Evolutionary conservation across 1,140 invertebrate species (phyloP).

Genomic region (Sarcophaga bullata): DNA sequence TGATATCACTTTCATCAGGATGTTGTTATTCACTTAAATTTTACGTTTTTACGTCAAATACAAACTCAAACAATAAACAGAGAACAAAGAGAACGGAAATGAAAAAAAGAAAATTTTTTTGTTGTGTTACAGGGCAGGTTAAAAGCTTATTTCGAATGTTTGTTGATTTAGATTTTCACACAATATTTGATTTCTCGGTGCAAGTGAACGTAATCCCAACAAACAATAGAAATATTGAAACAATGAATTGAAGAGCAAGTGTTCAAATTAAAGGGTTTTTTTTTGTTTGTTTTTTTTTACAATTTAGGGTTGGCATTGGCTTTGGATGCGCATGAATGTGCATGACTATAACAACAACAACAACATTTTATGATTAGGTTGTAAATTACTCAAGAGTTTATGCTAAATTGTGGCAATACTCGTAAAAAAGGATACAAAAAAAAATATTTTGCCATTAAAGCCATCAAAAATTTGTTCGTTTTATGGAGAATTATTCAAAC

Average conservation of each 20-base stretch:
- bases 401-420: slow-evolving; percentile 42
- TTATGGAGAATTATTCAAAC: too few species aligned
- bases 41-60: background rate
- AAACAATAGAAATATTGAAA: background rate
- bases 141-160: slow-evolving; percentile 28
- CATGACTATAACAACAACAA: background rate
- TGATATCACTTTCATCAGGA: background rate
- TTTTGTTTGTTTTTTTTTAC: background rate
- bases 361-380: slow-evolving; percentile 43
- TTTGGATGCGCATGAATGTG: background rate
- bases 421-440: slow-evolving; percentile 45
- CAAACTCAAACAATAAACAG: background rate
- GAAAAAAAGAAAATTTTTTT: background rate
- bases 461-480: slow-evolving; percentile 14
- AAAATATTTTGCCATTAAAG: background rate
- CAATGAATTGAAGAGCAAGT: background rate
- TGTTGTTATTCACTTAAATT: background rate
- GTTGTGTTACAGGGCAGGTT: background rate
- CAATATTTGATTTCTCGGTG: background rate
- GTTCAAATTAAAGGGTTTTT: background rate
- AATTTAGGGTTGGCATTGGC: too few species aligned
- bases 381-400: slow-evolving; percentile 46
- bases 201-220: background rate
- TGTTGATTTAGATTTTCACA: slow-evolving; percentile 32
- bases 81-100: background rate